Evolutionary conservation across 2,888 invertebrate genomes (phyloP).

Genomic region (Drosophila neonasuta): DNA sequence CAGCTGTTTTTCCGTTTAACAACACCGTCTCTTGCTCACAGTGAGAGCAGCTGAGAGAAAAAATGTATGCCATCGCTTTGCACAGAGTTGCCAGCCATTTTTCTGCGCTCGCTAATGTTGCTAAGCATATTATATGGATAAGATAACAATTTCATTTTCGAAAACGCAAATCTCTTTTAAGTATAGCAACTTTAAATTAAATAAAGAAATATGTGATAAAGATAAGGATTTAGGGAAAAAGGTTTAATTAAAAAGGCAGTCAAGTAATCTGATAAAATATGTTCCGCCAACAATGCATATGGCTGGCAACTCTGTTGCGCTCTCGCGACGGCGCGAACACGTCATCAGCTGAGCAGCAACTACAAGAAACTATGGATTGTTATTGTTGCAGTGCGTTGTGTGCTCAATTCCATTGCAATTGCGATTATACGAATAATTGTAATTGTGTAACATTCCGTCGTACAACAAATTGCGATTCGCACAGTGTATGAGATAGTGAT

Average conservation of each 20-base stretch:
- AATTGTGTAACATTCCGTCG: slow-evolving; percentile 27
- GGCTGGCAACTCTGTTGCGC: slow-evolving; percentile 54
- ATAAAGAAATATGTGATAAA: not conserved
- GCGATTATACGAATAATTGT: slow-evolving; percentile 19
- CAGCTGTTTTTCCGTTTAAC: slow-evolving; percentile 61
- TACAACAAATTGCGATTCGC: slow-evolving; percentile 32
- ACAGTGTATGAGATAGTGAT: slow-evolving; percentile 50
- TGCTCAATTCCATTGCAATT: slow-evolving; percentile 40
- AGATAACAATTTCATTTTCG: not conserved
- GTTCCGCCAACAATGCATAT: not conserved
- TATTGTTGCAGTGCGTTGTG: slow-evolving; percentile 49
- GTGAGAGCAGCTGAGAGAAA: slow-evolving; percentile 26
- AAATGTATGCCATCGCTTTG: not conserved
- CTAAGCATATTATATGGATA: not conserved
- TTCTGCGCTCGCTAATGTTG: not conserved
- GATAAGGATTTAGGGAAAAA: not conserved
- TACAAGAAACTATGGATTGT: slow-evolving; percentile 34
- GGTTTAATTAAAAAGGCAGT: not conserved
- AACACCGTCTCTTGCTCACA: slow-evolving; percentile 45
- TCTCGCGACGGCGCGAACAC: slow-evolving; percentile 67
- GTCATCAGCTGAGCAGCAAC: slow-evolving; percentile 67
- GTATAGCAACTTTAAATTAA: not conserved
- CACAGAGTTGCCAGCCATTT: slow-evolving; percentile 47
- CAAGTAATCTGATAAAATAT: not conserved
- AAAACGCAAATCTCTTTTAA: not conserved